These are phyloP conservation scores for Archaeoteleia sp. DNA, from an alignment of 2,888 invertebrate genomes.

Conservation along the genomic window DNA sequence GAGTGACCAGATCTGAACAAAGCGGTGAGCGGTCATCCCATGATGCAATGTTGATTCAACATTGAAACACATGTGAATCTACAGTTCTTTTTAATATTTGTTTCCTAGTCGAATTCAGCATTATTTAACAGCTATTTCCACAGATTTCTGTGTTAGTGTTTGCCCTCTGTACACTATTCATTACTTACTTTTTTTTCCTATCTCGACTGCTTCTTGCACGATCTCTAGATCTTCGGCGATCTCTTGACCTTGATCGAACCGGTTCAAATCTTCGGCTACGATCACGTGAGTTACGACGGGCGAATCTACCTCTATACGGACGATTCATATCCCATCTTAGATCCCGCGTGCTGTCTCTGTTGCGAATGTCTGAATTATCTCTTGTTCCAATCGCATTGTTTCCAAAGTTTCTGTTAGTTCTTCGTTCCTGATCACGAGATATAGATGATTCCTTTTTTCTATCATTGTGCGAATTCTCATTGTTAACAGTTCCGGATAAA, in stretches of 20 bases:
- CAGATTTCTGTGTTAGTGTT: too few relatives aligned
- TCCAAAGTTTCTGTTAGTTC: conserved; percentile 39
- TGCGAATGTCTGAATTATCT: conserved; percentile 52
- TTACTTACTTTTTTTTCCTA: conserved; percentile 54
- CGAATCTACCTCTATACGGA: conserved; percentile 56
- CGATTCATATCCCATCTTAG: conserved; percentile 52
- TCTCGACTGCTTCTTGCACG: conserved; percentile 63
- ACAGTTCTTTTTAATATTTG: too few relatives aligned
- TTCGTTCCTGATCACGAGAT: conserved; percentile 42
- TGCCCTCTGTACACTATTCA: too few relatives aligned
- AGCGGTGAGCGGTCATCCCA: too few relatives aligned
- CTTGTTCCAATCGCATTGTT: conserved; percentile 54
- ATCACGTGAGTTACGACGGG: conserved; percentile 64
- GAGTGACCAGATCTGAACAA: too few relatives aligned
- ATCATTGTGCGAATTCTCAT: conserved; percentile 58
- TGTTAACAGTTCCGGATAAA: conserved; percentile 55
- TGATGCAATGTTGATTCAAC: too few relatives aligned
- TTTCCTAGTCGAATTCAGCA: too few relatives aligned
- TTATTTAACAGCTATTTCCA: too few relatives aligned
- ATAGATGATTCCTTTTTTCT: conserved; percentile 40
- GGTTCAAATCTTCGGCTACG: conserved; percentile 60
- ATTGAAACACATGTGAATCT: too few relatives aligned
- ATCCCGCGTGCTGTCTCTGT: conserved; percentile 57
- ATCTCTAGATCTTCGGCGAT: conserved; percentile 66
- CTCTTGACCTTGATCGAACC: conserved; percentile 65